Conservation (phyloP, 2,888 invertebrate species). For the Leucozona laternaria region DNA sequence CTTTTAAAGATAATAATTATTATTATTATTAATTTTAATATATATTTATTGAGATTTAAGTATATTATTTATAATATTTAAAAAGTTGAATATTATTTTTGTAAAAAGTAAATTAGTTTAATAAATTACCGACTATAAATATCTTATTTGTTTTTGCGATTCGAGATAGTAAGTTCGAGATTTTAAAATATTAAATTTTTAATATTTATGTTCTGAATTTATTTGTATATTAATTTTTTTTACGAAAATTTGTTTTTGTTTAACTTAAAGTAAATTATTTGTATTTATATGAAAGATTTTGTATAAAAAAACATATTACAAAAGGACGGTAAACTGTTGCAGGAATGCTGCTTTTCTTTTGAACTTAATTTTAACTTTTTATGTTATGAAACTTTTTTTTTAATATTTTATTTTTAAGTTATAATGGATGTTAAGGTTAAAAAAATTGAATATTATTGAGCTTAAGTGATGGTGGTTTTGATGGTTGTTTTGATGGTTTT, state of each 20-base stretch:
- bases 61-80: conserved; percentile 18
- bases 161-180: conserved; percentile 52
- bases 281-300: conserved; percentile 40
- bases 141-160: conserved; percentile 43
- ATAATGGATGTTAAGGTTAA: background rate
- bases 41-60: conserved; percentile 28
- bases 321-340: conserved; percentile 75
- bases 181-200: conserved; percentile 31
- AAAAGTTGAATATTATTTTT: conserved; percentile 47
- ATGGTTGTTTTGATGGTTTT: too few relatives aligned
- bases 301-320: conserved; percentile 71
- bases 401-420: conserved; percentile 1
- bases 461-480: background rate
- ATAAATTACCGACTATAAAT: conserved; percentile 71
- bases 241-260: conserved; percentile 21
- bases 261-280: conserved; percentile 19
- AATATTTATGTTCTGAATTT: conserved; percentile 4
- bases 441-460: background rate
- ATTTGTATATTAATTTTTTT: background rate
- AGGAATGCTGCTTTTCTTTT: conserved; percentile 64
- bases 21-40: background rate
- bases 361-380: conserved; percentile 35
- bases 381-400: conserved; percentile 7
- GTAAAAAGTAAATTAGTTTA: conserved; percentile 52
- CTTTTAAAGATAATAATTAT: conserved; percentile 15